Evolutionary conservation across 2,888 invertebrate species (phyloP), one percentile per base, ranked within the genome.

Genomic region (Apodemia duryi): DNA sequence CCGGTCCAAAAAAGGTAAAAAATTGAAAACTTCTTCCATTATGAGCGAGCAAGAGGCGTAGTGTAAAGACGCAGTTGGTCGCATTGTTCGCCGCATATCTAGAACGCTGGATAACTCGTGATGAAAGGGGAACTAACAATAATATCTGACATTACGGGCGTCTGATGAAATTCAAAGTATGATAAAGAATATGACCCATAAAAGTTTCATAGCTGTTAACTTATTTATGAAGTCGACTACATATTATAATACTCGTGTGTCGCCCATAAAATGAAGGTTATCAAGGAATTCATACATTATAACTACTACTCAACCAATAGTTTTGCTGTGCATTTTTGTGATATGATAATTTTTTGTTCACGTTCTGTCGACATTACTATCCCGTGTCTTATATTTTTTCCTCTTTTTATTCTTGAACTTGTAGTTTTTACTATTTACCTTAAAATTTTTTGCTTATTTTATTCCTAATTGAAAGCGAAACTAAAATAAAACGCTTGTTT

Each of bases 131-230:
- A 67, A 64, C 67, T 68, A 65, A 81, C 81, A 81, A 82, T 83
- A 81, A 82, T 83, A 84, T 82, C 81, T 79, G 77, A 75, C 77
- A 75, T 77, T 79, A 84, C 81, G 82, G 81, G 80, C 80, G 78
- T 82, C 61, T 85, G 85, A 87, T 88, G 87, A 85, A 88, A 88
- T 89, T 88, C 88, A 85, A 86, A 86, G 85, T 84, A 85, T 87
- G 86, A 86, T 85, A 86, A 86, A 86, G 85, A 84, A 87, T 88
- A 88, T 85, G 77, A 84, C 81, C 85, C 84, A 83, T 88, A 88
- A 89, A 88, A 85, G 79, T 86, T 88, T 88, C 84, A 88, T 85
- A 82, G 86, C 88, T 87, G 82, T 84, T 88, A 88, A 87, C 85
- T 87, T 88, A 88, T 88, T 88, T 89, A 88, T 88, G 87, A 85